Conservation (phyloP, 2,888 invertebrate species). For the Antitype chi region DNA sequence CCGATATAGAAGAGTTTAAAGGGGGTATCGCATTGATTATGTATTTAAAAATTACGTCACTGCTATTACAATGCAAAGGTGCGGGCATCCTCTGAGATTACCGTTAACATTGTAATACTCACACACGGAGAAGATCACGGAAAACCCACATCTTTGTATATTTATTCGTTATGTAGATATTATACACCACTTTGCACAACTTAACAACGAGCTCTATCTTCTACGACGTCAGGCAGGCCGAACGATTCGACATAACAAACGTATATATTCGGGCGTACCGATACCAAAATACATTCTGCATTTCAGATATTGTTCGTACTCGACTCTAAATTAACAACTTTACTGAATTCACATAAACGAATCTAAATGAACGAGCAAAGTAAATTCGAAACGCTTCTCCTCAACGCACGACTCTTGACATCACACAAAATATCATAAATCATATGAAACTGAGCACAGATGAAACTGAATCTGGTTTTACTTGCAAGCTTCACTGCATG, state of each 20-base stretch:
- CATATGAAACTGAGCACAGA: constrained; percentile 90
- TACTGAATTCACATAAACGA: constrained; percentile 87
- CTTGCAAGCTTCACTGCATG: constrained; percentile 91
- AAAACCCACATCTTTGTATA: constrained; percentile 90
- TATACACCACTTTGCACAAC: constrained; percentile 90
- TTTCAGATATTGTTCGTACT: constrained; percentile 87
- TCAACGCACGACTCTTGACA: constrained; percentile 91
- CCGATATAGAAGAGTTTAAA: constrained; percentile 81
- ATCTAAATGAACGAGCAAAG: constrained; percentile 85
- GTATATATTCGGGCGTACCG: constrained; percentile 78
- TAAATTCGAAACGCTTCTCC: constrained; percentile 91
- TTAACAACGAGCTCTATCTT: constrained; percentile 84
- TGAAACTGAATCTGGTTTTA: constrained; percentile 90
- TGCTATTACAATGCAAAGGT: constrained; percentile 88
- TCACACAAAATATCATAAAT: constrained; percentile 90
- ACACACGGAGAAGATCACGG: constrained; percentile 85
- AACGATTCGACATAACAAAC: constrained; percentile 81
- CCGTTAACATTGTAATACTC: constrained; percentile 79
- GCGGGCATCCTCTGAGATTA: constrained; percentile 86
- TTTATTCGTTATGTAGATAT: constrained; percentile 86
- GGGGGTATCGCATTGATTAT: constrained; percentile 86
- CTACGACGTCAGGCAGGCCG: constrained; percentile 79
- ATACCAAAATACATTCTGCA: constrained; percentile 88
- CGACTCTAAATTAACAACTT: constrained; percentile 86
- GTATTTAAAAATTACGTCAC: constrained; percentile 85